Conservation (phyloP, 2,113 vertebrate genomes). For the Actenoides lindsayi region DNA sequence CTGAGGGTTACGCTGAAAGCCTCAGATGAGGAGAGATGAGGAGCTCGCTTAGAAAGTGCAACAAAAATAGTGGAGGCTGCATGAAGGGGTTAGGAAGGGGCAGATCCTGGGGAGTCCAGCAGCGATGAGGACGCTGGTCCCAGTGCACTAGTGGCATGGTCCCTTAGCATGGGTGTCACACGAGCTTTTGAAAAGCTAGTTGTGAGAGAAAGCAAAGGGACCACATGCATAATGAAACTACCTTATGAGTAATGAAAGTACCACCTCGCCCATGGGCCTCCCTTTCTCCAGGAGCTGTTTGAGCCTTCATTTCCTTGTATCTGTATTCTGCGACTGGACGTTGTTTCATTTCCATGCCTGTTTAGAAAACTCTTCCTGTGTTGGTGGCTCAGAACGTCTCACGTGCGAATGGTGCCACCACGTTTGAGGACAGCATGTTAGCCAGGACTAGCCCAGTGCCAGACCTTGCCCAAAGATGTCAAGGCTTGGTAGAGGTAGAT, state of each 20-base stretch:
- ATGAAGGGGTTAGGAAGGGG: not conserved
- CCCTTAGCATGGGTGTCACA: not conserved
- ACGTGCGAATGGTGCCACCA: fast-evolving
- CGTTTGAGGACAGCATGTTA: not conserved
- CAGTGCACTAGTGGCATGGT: not conserved
- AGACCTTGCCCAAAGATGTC: not conserved
- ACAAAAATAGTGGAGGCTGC: not conserved
- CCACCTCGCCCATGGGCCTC: conserved; percentile 20
- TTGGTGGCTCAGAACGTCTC: not conserved
- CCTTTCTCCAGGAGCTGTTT: conserved; percentile 57
- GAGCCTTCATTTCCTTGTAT: not conserved
- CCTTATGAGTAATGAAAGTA: conserved; percentile 71
- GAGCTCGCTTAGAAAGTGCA: not conserved
- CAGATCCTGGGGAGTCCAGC: not conserved
- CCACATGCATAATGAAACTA: conserved; percentile 63
- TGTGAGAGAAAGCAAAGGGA: conserved; percentile 68
- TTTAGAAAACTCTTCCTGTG: not conserved
- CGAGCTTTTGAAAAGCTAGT: conserved; percentile 34
- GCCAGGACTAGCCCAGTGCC: not conserved
- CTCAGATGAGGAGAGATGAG: not conserved
- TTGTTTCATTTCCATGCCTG: not conserved
- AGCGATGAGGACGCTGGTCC: not conserved
- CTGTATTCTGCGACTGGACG: not conserved
- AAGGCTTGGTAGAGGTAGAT: not conserved
- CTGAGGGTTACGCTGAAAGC: not conserved